Conservation (phyloP, 2,888 invertebrate genomes). For the Drosophila prostipennis region DNA sequence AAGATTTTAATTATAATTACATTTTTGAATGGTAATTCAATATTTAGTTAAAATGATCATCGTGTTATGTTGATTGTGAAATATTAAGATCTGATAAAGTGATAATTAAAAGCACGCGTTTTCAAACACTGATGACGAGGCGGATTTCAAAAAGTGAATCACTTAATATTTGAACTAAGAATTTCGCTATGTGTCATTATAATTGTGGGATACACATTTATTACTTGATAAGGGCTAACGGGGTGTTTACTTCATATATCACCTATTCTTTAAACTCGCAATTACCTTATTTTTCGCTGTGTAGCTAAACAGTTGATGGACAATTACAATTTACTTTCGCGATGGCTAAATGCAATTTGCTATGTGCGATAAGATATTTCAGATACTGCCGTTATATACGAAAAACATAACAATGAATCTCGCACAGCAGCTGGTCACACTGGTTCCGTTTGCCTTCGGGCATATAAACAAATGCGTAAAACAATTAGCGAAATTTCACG, state of each 20-base stretch:
- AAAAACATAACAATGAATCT: constrained; percentile 51
- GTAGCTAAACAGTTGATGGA: constrained; percentile 17
- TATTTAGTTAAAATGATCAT: no score
- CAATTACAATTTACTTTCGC: constrained; percentile 22
- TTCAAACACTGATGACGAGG: background rate
- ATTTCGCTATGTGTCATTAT: background rate
- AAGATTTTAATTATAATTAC: background rate
- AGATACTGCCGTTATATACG: constrained; percentile 41
- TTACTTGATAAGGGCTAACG: background rate
- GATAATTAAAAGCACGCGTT: background rate
- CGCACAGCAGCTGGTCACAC: constrained; percentile 34
- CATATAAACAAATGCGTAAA: constrained; percentile 74
- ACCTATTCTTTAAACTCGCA: background rate
- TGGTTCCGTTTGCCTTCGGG: constrained; percentile 17
- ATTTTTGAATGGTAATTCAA: background rate
- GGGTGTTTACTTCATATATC: no score
- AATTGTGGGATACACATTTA: background rate
- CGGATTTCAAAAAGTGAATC: background rate
- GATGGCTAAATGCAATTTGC: constrained; percentile 34
- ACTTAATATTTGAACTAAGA: background rate
- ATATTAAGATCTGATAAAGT: background rate
- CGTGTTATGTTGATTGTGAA: background rate
- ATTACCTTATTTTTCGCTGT: constrained; percentile 12
- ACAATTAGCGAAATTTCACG: constrained; percentile 7
- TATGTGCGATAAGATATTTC: constrained; percentile 52